Percentiles rank a stretch among this genome's conserved stretches.
Evolutionary conservation across 2,888 invertebrate species (phyloP).

Genomic region (Phortica magna): DNA sequence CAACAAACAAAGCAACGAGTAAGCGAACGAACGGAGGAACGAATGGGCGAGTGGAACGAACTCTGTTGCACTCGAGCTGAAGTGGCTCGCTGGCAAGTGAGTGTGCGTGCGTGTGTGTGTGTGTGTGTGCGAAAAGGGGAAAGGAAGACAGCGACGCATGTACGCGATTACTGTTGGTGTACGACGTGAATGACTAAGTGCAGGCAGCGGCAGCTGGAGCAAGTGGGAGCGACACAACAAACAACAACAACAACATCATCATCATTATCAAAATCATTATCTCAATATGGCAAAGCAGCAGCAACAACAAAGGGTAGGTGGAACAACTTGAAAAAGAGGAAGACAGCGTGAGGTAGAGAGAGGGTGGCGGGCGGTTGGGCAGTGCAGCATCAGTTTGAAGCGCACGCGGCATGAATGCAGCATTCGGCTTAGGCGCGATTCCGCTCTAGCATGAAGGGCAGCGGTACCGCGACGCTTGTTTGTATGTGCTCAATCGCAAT

Average conservation of each 20-base stretch:
- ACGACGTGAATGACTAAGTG: conserved; percentile 29
- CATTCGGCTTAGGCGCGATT: background rate
- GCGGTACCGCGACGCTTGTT: background rate
- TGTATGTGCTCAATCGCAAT: conserved; percentile 12
- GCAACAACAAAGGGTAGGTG: background rate
- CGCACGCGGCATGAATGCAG: background rate
- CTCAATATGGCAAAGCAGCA: conserved; percentile 22
- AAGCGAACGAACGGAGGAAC: conserved; percentile 30
- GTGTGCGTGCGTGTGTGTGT: no score
- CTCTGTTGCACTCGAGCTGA: conserved; percentile 64
- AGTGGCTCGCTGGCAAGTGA: conserved; percentile 26
- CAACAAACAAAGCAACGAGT: conserved; percentile 47
- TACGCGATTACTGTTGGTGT: conserved; percentile 57
- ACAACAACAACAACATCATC: conserved; percentile 53
- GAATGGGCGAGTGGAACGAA: conserved; percentile 67
- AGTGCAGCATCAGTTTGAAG: background rate
- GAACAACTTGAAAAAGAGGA: no score
- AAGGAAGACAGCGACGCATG: conserved; percentile 26
- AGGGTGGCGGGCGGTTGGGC: background rate
- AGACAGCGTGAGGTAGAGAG: no score
- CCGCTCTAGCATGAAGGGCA: background rate
- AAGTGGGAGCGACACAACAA: conserved; percentile 43
- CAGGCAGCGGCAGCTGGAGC: conserved; percentile 12
- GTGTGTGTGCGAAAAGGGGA: background rate
- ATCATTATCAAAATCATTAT: conserved; percentile 56